Conservation (phyloP, 2,888 invertebrate genomes). For the Hipparchia sbordonii region DNA sequence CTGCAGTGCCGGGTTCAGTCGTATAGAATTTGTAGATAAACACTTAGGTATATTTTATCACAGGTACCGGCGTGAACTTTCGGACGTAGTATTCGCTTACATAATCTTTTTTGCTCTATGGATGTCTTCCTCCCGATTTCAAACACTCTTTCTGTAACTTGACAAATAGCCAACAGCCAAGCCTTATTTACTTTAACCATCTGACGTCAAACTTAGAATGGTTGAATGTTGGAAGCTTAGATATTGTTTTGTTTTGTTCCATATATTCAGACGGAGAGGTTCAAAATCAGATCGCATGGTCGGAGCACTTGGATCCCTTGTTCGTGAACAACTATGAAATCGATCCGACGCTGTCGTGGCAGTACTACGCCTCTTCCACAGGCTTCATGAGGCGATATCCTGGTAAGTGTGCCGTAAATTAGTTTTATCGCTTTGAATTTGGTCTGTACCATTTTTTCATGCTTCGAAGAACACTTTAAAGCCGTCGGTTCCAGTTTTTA, state of each 20-base stretch:
- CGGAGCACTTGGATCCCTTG: conserved; percentile 93
- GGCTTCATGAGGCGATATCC: conserved; percentile 98
- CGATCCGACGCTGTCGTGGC: conserved; percentile 97
- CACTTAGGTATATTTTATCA: neutral
- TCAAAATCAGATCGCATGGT: conserved; percentile 96
- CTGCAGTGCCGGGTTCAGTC: conserved; percentile 1
- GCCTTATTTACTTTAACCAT: too few species aligned
- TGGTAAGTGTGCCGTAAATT: conserved; percentile 78
- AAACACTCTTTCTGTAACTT: too few species aligned
- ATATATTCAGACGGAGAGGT: conserved; percentile 87
- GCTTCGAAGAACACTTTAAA: too few species aligned
- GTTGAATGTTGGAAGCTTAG: too few species aligned
- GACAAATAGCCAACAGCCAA: too few species aligned
- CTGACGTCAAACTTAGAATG: too few species aligned
- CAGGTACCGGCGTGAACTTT: neutral
- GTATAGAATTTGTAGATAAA: neutral
- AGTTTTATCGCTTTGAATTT: too few species aligned
- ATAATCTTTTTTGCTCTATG: too few species aligned
- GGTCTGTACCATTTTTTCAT: too few species aligned
- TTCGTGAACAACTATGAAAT: conserved; percentile 95
- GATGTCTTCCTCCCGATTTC: too few species aligned
- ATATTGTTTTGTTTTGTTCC: neutral
- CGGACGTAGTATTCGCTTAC: too few species aligned
- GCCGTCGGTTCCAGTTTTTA: too few species aligned
- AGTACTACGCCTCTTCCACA: conserved; percentile 98